Evolutionary conservation across 2,797 vertebrate genomes (phyloP), one percentile per base, ranked within the genome.

Genomic region (Zalophus californianus): DNA sequence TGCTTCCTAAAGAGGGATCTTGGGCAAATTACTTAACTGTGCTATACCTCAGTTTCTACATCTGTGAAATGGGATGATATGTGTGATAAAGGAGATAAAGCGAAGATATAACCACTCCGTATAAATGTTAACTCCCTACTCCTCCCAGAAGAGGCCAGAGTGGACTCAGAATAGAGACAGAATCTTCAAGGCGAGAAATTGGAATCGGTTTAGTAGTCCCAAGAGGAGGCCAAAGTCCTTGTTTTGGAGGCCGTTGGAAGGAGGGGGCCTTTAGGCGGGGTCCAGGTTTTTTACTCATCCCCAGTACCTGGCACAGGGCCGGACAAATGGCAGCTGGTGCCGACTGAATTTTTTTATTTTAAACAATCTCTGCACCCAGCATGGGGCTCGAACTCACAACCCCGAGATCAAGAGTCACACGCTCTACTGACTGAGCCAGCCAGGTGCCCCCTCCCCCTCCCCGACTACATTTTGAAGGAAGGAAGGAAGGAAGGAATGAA

Each of bases 11-110:
- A 91, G 75, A 27, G 25, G 48, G 62, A 60, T 44, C 64, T 18
- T 15, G n/a, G 54, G 3, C 70, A 92, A 41, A 7, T 70, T 27
- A 41, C 38, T 35, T 79, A 5, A 58, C 11, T 54, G 48, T 66
- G 72, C 58, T 25, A 25, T n/a, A 23, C 62, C 52, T 95, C 48
- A 14, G 52, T 90, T 83, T 96, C 56, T 89, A 4, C 11, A 29
- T 38, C 68, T 80, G 32, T 48, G 60, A 95, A 92, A 86, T 60
- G 52, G 25, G 58, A 41, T 62, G 68, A 35, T 35, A 11, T 1
- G 12, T 1, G 12, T 25, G 52, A 60, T 73, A 4, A 79, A 48
- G 60, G 60, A 86, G 56, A 56, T 50, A 25, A 86, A 60, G 14
- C 60, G 6, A 83, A 89, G 79, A 58, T 44, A 44, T 44, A 38